Conservation (phyloP, 2,888 invertebrate genomes). For the Antheraea yamamai region DNA sequence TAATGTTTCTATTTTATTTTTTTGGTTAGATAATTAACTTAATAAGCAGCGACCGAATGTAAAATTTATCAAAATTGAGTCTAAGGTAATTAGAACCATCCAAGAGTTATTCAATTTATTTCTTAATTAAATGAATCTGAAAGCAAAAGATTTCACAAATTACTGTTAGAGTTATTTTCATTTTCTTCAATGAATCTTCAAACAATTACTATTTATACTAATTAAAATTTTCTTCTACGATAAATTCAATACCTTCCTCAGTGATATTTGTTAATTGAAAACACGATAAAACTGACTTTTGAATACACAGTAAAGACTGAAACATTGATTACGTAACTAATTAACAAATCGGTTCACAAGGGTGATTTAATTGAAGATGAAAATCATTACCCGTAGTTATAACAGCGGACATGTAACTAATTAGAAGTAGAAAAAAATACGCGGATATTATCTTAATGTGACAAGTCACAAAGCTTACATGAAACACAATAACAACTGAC, state of each 20-base stretch:
- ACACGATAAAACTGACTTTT: neutral
- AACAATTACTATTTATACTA: too few relatives aligned
- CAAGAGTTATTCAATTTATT: neutral
- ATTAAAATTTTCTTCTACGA: neutral
- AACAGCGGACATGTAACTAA: too few relatives aligned
- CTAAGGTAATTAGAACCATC: neutral
- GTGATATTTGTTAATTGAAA: neutral
- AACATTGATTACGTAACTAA: neutral
- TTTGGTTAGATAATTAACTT: neutral
- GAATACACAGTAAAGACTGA: neutral
- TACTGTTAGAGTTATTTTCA: neutral
- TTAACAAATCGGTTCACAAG: neutral
- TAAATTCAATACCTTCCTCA: neutral
- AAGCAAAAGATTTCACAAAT: neutral
- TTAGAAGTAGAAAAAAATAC: neutral
- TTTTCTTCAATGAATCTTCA: neutral
- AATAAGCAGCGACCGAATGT: neutral
- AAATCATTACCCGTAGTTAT: neutral
- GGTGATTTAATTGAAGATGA: neutral
- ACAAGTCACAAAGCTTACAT: too few relatives aligned
- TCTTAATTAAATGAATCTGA: neutral
- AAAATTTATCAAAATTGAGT: neutral
- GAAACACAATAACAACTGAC: too few relatives aligned
- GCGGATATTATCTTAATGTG: neutral
- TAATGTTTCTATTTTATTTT: neutral